Base-by-base conservation (phyloP, 2,113 vertebrate species). In the Bolborhynchus lineola region DNA sequence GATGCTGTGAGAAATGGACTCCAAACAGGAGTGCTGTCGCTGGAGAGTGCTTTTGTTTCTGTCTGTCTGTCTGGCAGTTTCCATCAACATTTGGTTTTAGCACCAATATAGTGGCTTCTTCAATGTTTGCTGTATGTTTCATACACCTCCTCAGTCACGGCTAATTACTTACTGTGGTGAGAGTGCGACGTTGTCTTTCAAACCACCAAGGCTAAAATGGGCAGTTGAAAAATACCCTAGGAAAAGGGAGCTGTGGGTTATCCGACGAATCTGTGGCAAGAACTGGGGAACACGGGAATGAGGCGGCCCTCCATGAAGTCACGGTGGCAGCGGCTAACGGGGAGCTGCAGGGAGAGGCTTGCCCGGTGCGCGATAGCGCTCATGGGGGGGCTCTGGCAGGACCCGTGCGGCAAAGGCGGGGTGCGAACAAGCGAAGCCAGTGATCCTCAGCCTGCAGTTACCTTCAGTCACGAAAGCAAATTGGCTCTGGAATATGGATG, bases 71-170 rank as follows among this genome's bases (percentile, higher is more conserved):
- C 21, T 74, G 75, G 76, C 71, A 74, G 53, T 92, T 93, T 47
- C 85, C 72, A 70, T 88, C 82, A 81, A 60, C 85, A 75, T 84
- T 80, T 85, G 86, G 83, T 96, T 96, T 93, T 70, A 86, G 75
- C 79, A 55, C 50, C 79, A 50, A 18, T 83, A 35, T 47, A 94
- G 93, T 77, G 59, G 78, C 81, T 92, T 84, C 57, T 82, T 94
- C 79, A 76, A 1, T 91, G 86, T 92, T 95, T 89, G 37, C 90
- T 91, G 8, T 59, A 23, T 80, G 75, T 88, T 92, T 83, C 62
- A 9, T 67, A 23, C 26, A 41, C n/a, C 67, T 89, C 69, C 82
- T 75, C 72, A 60, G 90, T 78, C 85, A 77, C 4, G 64, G 79
- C 68, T 76, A 86, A 47, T 96, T 82, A 94, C 79, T 83, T 87